Base-by-base conservation (phyloP, 2,113 vertebrate genomes). In the Anhinga rufa region DNA sequence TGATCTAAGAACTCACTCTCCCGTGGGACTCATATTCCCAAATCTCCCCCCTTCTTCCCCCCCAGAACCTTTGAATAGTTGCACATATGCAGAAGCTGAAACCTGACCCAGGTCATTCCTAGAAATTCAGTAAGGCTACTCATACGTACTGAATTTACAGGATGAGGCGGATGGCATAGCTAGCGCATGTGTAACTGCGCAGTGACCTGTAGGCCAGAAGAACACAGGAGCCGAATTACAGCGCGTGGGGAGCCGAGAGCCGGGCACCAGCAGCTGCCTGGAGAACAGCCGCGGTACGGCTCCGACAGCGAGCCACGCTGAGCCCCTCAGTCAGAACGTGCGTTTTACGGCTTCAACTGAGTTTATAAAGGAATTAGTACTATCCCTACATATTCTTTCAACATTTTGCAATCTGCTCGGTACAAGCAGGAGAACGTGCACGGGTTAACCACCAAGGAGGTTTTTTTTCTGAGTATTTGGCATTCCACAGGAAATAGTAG, bases 291-390 rank as follows among this genome's bases (percentile, higher is more conserved):
- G 1, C 1, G 7, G 10, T 7, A 20, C 0, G 7, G 38, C 62
- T 9, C 21, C 5, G 14, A 48, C 68, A 61, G 49, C 8, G 1
- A 57, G 40, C 34, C 31, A 4, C 0, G 5, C 4, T 2, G 38
- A 2, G 14, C 7, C 20, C 19, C n/a, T 10, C 9, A 3, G 9
- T 7, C 44, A 61, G 8, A 74, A 32, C 2, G 0, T 1, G 0
- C 6, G 25, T 34, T 60, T 31, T 34, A 2, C 4, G 10, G 16
- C 10, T 52, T 90, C 65, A 38, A 3, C 32, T 26, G 62, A 16
- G 5, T 74, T 79, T 58, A 8, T 5, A 60, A 61, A 86, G 49
- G 26, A 81, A 28, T 38, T 64, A 21, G 26, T 42, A 28, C 38
- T 36, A 57, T 9, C 28, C 40, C 42, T 82, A 10, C 9, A 70